These are phyloP conservation scores for Campoletis raptor DNA, from an alignment of 2,888 invertebrate genomes.

Conservation along the genomic window DNA sequence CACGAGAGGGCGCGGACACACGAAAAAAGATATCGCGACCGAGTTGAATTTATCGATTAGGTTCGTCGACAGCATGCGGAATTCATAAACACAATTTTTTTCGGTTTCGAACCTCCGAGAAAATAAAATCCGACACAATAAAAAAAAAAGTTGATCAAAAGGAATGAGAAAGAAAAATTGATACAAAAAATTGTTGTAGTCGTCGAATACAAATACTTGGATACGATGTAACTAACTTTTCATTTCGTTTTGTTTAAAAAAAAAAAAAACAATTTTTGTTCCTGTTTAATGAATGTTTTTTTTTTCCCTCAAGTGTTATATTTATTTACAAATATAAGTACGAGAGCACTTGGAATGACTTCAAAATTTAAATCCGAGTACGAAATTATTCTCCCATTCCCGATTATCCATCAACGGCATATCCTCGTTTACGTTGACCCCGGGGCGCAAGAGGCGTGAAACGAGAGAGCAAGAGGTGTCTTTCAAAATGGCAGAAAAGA, in stretches of 20 bases:
- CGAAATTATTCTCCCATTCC: constrained; percentile 53
- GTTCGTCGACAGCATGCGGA: constrained; percentile 69
- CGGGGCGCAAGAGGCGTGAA: constrained; percentile 7
- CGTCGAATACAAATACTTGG: background rate
- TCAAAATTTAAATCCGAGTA: constrained; percentile 24
- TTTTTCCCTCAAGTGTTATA: background rate
- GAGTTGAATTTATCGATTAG: constrained; percentile 66
- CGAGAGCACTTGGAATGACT: constrained; percentile 21
- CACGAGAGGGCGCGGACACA: constrained; percentile 3
- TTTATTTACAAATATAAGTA: background rate
- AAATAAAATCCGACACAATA: background rate
- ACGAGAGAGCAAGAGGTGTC: constrained; percentile 13
- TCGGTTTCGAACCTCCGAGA: background rate
- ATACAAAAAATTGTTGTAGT: background rate
- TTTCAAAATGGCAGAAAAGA: constrained; percentile 53
- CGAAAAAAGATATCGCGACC: constrained; percentile 38
- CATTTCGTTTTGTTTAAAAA: background rate
- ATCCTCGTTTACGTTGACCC: constrained; percentile 52
- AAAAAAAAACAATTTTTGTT: too few relatives aligned
- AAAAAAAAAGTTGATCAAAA: background rate
- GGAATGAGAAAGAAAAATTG: background rate
- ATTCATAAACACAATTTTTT: constrained; percentile 35
- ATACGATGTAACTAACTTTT: background rate
- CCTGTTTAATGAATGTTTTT: too few relatives aligned
- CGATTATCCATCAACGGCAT: constrained; percentile 59